Evolutionary conservation across 2,113 vertebrate genomes (phyloP), one percentile per base, ranked within the genome.

Genomic region (Eidolon helvum): DNA sequence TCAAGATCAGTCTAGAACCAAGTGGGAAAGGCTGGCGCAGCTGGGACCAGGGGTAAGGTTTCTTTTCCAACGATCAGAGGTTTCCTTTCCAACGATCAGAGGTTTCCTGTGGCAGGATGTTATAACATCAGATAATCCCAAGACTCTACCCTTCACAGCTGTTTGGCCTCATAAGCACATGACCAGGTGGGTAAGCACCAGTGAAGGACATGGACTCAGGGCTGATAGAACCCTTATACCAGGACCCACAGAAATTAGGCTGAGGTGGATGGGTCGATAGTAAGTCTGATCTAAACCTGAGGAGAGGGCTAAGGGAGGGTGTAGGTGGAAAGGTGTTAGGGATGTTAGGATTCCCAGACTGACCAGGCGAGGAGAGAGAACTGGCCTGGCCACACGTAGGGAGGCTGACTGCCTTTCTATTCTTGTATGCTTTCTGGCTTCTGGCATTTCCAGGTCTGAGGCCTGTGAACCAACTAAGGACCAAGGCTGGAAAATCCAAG

Each of bases 1-100:
- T 98, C 96, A 98, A 74, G 89, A 89, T 75, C 89, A 92, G 33
- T 88, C 82, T 33, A 71, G 92, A 92, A 75, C 53, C 68, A 83
- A 71, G 87, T 79, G 57, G 90, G 19, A 95, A 86, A 86, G 68
- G 9, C 68, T 61, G 30, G 61, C 57, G 72, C 55, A 71, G 43
- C 65, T 66, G 74, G 90, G 71, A 80, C 18, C 9, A 35, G 74
- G 65, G 48, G 10, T 71, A 75, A 71, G 79, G 75, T 77, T 68
- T 72, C 79, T 66, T 74, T 86, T 19, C 45, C 10, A 85, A 28
- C 4, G 33, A 59, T 50, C 26, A 82, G 45, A 55, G 45, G n/a
- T 12, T 61, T 78, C 38, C n/a, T 38, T 86, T 19, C 45, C 10
- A 85, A 28, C 4, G 33, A 59, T 50, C 26, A 82, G 45, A 55